Percentiles rank a stretch among this genome's conserved stretches.
Evolutionary conservation across 2,888 invertebrate genomes (phyloP).

Genomic region (Drosophila melanosoma): DNA sequence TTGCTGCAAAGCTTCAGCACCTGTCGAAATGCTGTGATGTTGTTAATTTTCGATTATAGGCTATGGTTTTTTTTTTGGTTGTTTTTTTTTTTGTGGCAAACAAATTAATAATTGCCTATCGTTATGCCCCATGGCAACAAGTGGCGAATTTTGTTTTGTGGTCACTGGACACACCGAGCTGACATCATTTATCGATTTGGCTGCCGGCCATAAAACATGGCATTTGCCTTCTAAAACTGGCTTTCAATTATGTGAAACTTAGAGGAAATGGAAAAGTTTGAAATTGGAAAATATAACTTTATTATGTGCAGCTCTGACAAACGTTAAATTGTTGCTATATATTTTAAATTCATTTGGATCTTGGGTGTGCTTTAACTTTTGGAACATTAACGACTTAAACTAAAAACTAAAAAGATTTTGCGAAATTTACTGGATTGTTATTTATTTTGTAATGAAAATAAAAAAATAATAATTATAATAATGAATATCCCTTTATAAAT

Average conservation of each 20-base stretch:
- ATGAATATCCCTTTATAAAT: not conserved
- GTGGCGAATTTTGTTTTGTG: conserved; percentile 45
- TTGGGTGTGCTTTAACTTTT: not conserved
- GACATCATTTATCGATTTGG: conserved; percentile 57
- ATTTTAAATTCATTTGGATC: not conserved
- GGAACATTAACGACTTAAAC: not conserved
- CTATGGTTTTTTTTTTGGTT: conserved; percentile 54
- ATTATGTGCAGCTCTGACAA: not conserved
- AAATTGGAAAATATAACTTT: not conserved
- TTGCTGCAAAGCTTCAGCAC: not conserved
- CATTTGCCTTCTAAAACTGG: conserved; percentile 27
- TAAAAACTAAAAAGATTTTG: not conserved
- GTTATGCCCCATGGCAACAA: conserved; percentile 41
- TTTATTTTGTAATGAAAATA: not conserved
- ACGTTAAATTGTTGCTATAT: not conserved
- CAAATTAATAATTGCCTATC: conserved; percentile 49
- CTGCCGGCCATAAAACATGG: conserved; percentile 25
- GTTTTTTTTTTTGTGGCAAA: conserved; percentile 53
- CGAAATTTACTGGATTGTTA: not conserved
- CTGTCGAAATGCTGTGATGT: conserved; percentile 15
- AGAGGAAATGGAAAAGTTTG: conserved; percentile 1
- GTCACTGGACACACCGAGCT: conserved; percentile 34
- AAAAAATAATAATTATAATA: not conserved
- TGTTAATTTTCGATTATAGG: conserved; percentile 64
- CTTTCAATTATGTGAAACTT: conserved; percentile 1